Evolutionary conservation across 2,888 invertebrate genomes (phyloP).

Genomic region (Labia minor): DNA sequence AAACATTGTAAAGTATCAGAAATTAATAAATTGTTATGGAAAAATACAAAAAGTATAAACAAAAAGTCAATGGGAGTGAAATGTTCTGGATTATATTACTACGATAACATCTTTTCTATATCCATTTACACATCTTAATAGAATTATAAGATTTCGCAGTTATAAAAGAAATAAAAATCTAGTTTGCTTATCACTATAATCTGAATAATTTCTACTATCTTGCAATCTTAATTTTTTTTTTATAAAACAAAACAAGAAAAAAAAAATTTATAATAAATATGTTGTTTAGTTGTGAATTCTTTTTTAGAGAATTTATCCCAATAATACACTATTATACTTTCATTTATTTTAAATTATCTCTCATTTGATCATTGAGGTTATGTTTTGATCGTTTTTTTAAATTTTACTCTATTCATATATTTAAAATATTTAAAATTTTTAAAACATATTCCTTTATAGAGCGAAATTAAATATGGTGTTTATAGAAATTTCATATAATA

Average conservation of each 20-base stretch:
- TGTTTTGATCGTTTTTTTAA: conserved; percentile 37
- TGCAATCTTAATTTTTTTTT: neutral
- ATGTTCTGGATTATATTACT: too few species aligned
- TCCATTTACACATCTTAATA: too few species aligned
- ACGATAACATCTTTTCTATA: too few species aligned
- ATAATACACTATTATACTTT: neutral
- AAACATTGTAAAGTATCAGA: too few species aligned
- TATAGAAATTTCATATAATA: neutral
- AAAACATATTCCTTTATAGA: neutral
- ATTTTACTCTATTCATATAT: neutral
- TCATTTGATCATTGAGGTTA: neutral
- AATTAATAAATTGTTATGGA: too few species aligned
- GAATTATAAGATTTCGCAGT: too few species aligned
- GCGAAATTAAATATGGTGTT: neutral
- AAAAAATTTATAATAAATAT: neutral
- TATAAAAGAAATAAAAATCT: too few species aligned
- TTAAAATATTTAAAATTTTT: too few species aligned
- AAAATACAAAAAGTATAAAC: too few species aligned
- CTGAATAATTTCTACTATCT: too few species aligned
- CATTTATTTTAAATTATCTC: neutral
- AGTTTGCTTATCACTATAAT: too few species aligned
- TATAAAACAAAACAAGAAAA: neutral
- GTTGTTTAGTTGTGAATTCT: neutral
- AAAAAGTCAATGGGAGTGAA: too few species aligned
- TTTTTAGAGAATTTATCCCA: neutral